Evolutionary conservation across 2,888 invertebrate species (phyloP).

Genomic region (Leptopilina drosophilae): DNA sequence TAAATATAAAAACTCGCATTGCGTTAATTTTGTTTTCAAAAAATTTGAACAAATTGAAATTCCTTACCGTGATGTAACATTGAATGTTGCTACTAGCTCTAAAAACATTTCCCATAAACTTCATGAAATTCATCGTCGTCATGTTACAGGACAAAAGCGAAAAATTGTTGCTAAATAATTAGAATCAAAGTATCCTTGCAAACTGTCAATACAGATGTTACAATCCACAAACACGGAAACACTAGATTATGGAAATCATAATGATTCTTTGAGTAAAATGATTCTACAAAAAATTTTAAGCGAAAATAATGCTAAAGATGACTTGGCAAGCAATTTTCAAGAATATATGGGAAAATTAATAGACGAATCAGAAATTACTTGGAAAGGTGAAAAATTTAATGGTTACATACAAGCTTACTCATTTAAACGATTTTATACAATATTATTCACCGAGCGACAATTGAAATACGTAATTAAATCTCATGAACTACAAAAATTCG

Average conservation of each 20-base stretch:
- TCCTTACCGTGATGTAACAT: background rate
- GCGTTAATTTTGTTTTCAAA: background rate
- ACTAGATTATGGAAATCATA: background rate
- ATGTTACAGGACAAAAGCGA: background rate
- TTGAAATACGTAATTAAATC: too few relatives aligned
- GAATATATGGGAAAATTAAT: too few relatives aligned
- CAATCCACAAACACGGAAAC: background rate
- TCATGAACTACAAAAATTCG: too few relatives aligned
- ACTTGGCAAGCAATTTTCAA: too few relatives aligned
- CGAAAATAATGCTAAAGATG: too few relatives aligned
- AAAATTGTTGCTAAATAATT: background rate
- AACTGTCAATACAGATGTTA: background rate
- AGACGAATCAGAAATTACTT: too few relatives aligned
- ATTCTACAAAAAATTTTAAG: too few relatives aligned
- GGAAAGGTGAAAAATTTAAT: too few relatives aligned
- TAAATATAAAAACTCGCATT: background rate
- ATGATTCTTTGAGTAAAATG: too few relatives aligned
- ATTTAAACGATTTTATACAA: too few relatives aligned
- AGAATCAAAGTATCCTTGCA: background rate
- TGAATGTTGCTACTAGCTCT: background rate
- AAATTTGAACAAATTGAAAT: background rate
- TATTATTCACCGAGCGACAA: too few relatives aligned
- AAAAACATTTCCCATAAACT: background rate
- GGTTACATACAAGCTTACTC: too few relatives aligned
- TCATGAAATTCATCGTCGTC: background rate